phyloP scores from a whole-genome alignment of 2,113 vertebrate genomes.

The Peucedramus taeniatus region DNA sequence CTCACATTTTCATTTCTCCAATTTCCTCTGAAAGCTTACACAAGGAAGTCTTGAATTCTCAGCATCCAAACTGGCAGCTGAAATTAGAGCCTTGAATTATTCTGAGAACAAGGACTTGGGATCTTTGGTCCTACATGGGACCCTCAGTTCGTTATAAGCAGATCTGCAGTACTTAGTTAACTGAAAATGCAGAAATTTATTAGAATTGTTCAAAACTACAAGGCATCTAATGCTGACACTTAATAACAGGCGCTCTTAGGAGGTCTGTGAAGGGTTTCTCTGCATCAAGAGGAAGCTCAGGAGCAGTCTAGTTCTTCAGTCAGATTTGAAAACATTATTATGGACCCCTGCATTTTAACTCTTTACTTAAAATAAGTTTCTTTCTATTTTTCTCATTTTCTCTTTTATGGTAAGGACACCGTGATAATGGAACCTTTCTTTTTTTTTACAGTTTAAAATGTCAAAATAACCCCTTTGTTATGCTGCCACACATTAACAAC shows the following conservation, averaged over 20 bases:
- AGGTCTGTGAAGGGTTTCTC: not conserved
- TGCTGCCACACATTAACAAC: not conserved
- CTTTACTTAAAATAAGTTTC: not conserved
- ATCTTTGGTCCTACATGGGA: not conserved
- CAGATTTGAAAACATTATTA: not conserved
- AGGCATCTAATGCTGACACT: not conserved
- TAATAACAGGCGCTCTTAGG: not conserved
- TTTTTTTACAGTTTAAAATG: not conserved
- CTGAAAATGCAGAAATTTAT: not conserved
- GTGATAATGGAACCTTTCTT: not conserved
- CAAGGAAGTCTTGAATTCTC: not conserved
- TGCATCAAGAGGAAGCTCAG: not conserved
- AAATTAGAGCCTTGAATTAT: not conserved
- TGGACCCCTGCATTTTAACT: not conserved
- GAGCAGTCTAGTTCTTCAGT: not conserved
- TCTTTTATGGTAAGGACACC: not conserved
- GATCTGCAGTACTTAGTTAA: not conserved
- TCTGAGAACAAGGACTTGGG: not conserved
- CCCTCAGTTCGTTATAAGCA: not conserved
- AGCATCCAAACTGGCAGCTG: not conserved
- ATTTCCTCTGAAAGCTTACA: constrained; percentile 24
- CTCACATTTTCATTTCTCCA: constrained; percentile 15
- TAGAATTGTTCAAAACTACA: not conserved
- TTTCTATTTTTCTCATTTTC: not conserved
- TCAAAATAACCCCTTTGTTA: not conserved